A percentile compares a stretch with the other conserved stretches of the same genome.
Evolutionary conservation across 2,113 vertebrate species (phyloP).

Genomic region (Sturnus vulgaris): DNA sequence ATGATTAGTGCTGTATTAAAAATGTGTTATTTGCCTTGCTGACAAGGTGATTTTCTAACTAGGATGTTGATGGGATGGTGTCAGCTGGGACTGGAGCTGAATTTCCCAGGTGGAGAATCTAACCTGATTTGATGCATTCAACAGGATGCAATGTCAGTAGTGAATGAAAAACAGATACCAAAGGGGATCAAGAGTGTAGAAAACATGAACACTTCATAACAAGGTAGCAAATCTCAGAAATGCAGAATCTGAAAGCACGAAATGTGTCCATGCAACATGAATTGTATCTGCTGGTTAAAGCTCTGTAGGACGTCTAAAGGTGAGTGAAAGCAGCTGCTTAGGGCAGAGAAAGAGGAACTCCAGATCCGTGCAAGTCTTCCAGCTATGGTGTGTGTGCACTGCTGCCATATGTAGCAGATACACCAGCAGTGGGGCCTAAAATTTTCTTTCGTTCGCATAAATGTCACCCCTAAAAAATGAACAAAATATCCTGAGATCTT

Average conservation of each 20-base stretch:
- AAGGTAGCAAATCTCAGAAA: neutral
- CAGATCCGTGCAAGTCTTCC: neutral
- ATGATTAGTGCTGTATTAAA: neutral
- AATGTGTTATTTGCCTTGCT: neutral
- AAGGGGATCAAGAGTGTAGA: neutral
- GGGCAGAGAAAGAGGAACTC: neutral
- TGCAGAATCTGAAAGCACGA: neutral
- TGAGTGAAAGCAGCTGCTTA: neutral
- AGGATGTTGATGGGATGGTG: neutral
- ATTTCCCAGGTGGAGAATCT: slow-evolving; percentile 23
- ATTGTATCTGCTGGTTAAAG: neutral
- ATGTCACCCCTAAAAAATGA: neutral
- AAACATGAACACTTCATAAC: neutral
- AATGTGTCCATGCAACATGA: neutral
- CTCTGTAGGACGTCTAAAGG: neutral
- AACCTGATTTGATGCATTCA: neutral
- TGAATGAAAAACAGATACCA: neutral
- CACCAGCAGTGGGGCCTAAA: neutral
- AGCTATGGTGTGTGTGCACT: neutral
- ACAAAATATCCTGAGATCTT: neutral
- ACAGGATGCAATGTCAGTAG: neutral
- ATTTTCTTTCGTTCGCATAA: neutral
- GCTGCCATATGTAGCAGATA: neutral
- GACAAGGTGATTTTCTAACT: slow-evolving; percentile 25
- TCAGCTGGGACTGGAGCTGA: neutral